Base-by-base conservation (phyloP, 1,140 invertebrate genomes). In the Philopotamus ludificatus region DNA sequence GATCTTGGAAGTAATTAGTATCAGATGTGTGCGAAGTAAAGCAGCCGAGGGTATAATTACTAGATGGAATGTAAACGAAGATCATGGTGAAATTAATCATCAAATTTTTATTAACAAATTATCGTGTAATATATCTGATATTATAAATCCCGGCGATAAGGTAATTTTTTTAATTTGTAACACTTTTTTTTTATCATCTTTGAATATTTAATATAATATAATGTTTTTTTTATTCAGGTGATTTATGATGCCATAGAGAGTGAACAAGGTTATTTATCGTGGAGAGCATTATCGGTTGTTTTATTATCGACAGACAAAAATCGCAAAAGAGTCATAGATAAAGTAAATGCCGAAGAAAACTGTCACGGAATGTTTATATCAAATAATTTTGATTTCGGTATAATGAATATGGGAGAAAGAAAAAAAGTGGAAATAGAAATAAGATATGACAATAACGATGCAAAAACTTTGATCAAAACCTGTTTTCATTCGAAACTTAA, bases 211-310 rank as follows among this genome's bases (percentile, higher is more conserved):
- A 51, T 21, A 16, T 51, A 15, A 22, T 12, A 51, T 51, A n/a
- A n/a, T n/a, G n/a, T n/a, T n/a, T n/a, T n/a, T n/a, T n/a, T n/a
- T n/a, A n/a, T 66, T 10, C 67, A 81, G 79, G 83, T 87, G 12
- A 71, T 83, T 51, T 79, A 80, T 10, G 83, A 88, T 71, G 80
- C 83, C 20, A 86, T 89, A 65, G 87, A 89, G 76, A 89, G 87
- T 73, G 82, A 84, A 63, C 87, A 89, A 77, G 79, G 78, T 12
- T 54, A 65, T 2, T 82, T 74, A 63, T 74, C 67, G n/a, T 88
- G 86, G 86, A 75, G 87, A 61, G 85, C 85, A 16, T 64, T 87
- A 50, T 80, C 82, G 66, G 72, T 86, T 18, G 72, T 77, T 55
- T 60, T 39, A 49, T 54, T 44, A 39, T 50, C 28, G 15, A 39